Conservation (phyloP, 2,888 invertebrate species). For the Lottia scabra region DNA sequence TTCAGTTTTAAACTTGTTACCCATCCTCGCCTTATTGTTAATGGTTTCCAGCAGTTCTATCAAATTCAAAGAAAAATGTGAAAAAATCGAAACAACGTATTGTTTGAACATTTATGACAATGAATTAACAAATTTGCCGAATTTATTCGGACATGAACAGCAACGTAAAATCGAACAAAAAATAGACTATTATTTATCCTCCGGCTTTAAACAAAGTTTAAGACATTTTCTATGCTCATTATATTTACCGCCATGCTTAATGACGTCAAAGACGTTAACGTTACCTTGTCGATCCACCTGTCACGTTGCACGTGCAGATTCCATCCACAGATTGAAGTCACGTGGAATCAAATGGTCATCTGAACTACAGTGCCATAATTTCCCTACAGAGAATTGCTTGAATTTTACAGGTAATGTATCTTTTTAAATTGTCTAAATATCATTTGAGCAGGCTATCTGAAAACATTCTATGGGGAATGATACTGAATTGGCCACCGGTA, state of each 20-base stretch:
- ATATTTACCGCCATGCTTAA: background rate
- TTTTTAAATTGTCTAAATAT: too few species aligned
- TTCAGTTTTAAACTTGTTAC: background rate
- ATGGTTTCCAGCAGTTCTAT: background rate
- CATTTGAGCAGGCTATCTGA: too few species aligned
- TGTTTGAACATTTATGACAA: background rate
- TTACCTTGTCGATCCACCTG: background rate
- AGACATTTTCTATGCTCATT: background rate
- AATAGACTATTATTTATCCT: background rate
- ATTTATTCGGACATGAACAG: background rate
- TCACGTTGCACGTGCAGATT: background rate
- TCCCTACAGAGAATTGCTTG: slow-evolving; percentile 15
- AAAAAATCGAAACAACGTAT: background rate
- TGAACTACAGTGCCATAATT: slow-evolving; percentile 15
- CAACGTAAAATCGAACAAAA: background rate
- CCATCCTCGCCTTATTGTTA: background rate
- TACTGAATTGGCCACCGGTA: too few species aligned
- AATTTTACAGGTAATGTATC: slow-evolving; percentile 6
- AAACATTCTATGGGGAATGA: too few species aligned
- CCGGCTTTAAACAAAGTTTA: background rate
- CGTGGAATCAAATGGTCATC: slow-evolving; percentile 2
- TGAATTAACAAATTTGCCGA: background rate
- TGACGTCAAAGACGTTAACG: background rate
- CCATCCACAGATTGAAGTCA: background rate
- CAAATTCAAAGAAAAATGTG: slow-evolving; percentile 1